Conservation (phyloP, 2,888 invertebrate species). For the Ophioninae sp. region DNA sequence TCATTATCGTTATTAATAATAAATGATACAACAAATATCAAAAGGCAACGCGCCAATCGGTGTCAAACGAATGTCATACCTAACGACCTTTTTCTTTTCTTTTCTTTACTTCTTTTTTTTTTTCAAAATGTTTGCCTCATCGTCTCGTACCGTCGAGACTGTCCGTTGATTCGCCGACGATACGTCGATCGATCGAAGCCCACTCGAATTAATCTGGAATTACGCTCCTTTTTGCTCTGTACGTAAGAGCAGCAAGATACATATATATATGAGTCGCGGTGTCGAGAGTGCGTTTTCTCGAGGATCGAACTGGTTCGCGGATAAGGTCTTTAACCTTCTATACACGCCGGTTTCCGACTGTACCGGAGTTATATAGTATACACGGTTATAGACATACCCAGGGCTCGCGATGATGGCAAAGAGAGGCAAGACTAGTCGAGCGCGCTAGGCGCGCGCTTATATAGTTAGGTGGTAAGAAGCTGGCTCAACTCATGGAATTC, state of each 20-base stretch:
- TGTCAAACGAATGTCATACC: no score
- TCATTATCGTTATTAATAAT: no score
- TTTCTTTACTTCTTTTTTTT: no score
- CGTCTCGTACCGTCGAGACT: no score
- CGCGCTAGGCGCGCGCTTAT: slow-evolving; percentile 51
- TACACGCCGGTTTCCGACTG: slow-evolving; percentile 45
- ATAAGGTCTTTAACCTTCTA: slow-evolving; percentile 65
- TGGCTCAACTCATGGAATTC: slow-evolving; percentile 26
- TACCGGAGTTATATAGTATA: slow-evolving; percentile 19
- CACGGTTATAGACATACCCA: slow-evolving; percentile 12
- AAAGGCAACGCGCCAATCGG: no score
- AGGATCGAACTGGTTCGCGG: slow-evolving; percentile 72
- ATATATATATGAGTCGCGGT: neutral
- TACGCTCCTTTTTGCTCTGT: slow-evolving; percentile 13
- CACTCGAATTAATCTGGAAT: slow-evolving; percentile 19
- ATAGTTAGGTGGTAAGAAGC: slow-evolving; percentile 33
- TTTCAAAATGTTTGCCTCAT: no score
- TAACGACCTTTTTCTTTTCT: no score
- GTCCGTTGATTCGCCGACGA: neutral
- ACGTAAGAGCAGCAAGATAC: slow-evolving; percentile 21
- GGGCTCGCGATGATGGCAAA: slow-evolving; percentile 16
- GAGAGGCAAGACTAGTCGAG: slow-evolving; percentile 46
- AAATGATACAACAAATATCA: no score
- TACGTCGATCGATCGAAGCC: neutral
- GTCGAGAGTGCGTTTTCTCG: slow-evolving; percentile 63